Base-by-base conservation (phyloP, 2,113 vertebrate genomes). In the Trinectes maculatus region DNA sequence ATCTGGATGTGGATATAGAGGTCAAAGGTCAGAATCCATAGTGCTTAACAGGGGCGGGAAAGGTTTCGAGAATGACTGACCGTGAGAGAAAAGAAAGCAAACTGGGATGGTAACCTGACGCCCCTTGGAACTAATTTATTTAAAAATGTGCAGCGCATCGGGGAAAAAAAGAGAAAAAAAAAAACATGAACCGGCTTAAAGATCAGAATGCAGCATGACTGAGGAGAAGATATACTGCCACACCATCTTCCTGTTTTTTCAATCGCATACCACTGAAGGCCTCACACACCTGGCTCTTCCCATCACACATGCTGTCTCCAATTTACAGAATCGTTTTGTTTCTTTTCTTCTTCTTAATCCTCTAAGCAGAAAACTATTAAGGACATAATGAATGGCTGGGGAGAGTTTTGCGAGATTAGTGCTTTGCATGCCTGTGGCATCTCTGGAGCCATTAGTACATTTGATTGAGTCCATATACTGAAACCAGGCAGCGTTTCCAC, bases 21-120 rank as follows among this genome's bases (percentile, higher is more conserved):
- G 79, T 85, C 39, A 70, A 69, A 82, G 81, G 83, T 80, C 78
- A 71, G 64, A 71, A 71, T 66, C 51, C 77, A 79, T 72, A 83
- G 67, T 39, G 72, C 69, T 75, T 74, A 68, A 71, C 72, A 63
- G 55, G 51, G 70, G 66, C 34, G 64, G 80, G 72, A 73, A 49
- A 55, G 51, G 79, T 57, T 75, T 82, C 52, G 59, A 26, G 58
- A 73, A 53, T 74, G 85, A 85, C 61, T 75, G 64, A 85, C 68
- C 60, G 25, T 36, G 63, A 79, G 80, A 72, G 70, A 43, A 74
- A 75, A 48, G 46, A 82, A 87, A 87, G 78, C 21, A 85, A 80
- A 69, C 79, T 21, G 9, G 58, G 59, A 6, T 0, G 1, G 75
- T 61, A 79, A 83, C 69, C 36, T 9, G 56, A 86, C 9, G 21